phyloP scores from a whole-genome alignment of 2,797 vertebrate genomes.

The Morelia viridis region DNA sequence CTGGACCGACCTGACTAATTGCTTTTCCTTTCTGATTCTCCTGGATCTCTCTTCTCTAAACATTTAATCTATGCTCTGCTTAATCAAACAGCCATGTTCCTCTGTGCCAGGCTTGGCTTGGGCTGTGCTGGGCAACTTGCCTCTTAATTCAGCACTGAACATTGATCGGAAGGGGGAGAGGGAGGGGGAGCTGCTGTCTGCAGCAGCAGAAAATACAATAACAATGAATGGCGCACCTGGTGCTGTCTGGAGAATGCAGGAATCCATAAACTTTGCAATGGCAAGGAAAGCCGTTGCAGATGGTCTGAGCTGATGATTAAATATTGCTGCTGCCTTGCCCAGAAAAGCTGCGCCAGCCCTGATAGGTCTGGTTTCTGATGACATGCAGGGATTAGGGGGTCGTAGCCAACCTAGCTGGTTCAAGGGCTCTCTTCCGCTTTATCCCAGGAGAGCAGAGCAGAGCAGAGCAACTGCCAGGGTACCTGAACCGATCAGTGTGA shows the following conservation, averaged over 20 bases:
- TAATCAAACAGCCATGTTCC: conserved; percentile 50
- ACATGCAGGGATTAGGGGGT: conserved; percentile 48
- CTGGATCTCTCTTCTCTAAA: conserved; percentile 59
- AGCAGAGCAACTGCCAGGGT: conserved; percentile 39
- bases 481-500: conserved; percentile 38
- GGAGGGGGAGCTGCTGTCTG: conserved; percentile 9
- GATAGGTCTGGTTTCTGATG: conserved; percentile 49
- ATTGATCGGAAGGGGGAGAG: conserved; percentile 46
- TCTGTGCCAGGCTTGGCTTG: conserved; percentile 50
- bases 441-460: conserved; percentile 22
- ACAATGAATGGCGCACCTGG: conserved; percentile 63
- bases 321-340: conserved; percentile 56
- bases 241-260: conserved; percentile 52
- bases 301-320: conserved; percentile 68
- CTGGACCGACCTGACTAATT: conserved; percentile 47
- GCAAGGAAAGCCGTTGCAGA: conserved; percentile 69
- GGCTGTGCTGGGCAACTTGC: conserved; percentile 42
- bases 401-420: conserved; percentile 39
- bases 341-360: conserved; percentile 47
- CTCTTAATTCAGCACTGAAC: conserved; percentile 40
- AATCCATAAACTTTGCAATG: conserved; percentile 59
- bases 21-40: conserved; percentile 43
- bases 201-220: conserved; percentile 42
- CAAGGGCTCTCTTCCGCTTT: conserved; percentile 39
- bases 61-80: conserved; percentile 60